A percentile compares a stretch with the other conserved stretches of the same genome.
These are phyloP conservation scores for Drosophila austrosaltans DNA, from an alignment of 2,888 invertebrate genomes.

Conservation along the genomic window DNA sequence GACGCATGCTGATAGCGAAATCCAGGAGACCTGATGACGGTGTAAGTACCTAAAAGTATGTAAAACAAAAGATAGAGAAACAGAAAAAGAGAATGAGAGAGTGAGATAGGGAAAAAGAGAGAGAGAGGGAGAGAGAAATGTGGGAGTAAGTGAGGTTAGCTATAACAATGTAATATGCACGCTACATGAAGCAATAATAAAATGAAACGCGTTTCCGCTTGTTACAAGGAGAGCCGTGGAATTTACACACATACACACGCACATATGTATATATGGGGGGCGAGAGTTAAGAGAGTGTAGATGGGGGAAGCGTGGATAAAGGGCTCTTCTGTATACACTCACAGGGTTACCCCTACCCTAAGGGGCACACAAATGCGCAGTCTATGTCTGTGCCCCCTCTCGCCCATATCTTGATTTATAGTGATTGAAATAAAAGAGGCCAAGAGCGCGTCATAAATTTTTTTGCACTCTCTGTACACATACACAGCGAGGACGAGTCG, in stretches of 20 bases:
- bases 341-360: conserved; percentile 28
- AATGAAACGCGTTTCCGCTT: conserved; percentile 76
- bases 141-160: conserved; percentile 21
- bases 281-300: not conserved
- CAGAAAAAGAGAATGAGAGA: not conserved
- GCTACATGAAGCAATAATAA: conserved; percentile 77
- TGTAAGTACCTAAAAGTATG: conserved; percentile 88
- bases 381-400: conserved; percentile 29
- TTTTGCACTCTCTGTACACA: conserved; percentile 57
- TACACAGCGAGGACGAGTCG: not conserved
- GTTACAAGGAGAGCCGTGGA: conserved; percentile 29
- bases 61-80: conserved; percentile 53
- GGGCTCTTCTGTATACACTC: conserved; percentile 15
- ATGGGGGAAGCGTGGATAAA: not conserved
- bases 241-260: conserved; percentile 40
- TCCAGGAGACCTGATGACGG: conserved; percentile 95
- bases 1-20: conserved; percentile 96
- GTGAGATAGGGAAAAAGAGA: conserved; percentile 13
- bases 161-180: conserved; percentile 73
- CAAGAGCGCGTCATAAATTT: conserved; percentile 79
- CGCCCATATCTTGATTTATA: conserved; percentile 77
- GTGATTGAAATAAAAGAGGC: conserved; percentile 80
- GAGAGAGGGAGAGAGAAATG: not conserved
- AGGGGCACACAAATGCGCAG: conserved; percentile 72
- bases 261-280: conserved; percentile 5